Conservation (phyloP, 2,888 invertebrate genomes). For the Drosophila eohydei region DNA sequence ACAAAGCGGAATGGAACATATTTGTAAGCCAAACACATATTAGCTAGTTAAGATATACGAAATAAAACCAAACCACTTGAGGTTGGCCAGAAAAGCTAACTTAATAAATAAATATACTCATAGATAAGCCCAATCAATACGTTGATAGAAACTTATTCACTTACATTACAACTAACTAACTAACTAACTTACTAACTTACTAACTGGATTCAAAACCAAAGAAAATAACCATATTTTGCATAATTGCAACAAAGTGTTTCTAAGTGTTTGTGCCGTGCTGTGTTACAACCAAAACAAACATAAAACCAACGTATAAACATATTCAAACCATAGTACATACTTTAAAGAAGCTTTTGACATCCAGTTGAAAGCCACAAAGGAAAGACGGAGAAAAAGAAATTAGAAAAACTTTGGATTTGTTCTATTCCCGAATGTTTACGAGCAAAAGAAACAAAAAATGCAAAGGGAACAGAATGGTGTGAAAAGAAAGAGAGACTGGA, state of each 20-base stretch:
- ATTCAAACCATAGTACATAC: conserved; percentile 1
- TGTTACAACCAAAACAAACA: conserved; percentile 30
- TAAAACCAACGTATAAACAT: background rate
- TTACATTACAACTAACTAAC: conserved; percentile 5
- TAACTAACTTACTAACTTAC: background rate
- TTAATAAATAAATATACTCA: conserved; percentile 17
- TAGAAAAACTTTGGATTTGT: conserved; percentile 4
- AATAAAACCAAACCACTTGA: background rate
- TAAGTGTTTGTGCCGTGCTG: conserved; percentile 60
- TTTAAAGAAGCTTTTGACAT: conserved; percentile 11
- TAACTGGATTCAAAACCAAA: background rate
- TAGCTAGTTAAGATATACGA: conserved; percentile 5
- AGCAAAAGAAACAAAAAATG: background rate
- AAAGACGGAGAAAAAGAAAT: background rate
- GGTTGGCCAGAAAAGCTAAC: conserved; percentile 21
- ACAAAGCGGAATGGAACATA: conserved; percentile 13
- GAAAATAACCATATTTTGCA: conserved; percentile 39
- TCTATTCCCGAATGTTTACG: background rate
- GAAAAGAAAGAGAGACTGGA: background rate
- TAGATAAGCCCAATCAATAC: conserved; percentile 4
- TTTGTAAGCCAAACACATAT: conserved; percentile 1
- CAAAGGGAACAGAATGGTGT: background rate
- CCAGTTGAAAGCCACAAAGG: background rate
- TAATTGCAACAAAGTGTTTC: conserved; percentile 57
- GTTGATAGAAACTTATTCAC: conserved; percentile 16